Percentiles rank a stretch among this genome's conserved stretches.
Evolutionary conservation across 92 coral and sea anemone genomes (phyloP).

Genomic region (Palythoa heliodiscus): DNA sequence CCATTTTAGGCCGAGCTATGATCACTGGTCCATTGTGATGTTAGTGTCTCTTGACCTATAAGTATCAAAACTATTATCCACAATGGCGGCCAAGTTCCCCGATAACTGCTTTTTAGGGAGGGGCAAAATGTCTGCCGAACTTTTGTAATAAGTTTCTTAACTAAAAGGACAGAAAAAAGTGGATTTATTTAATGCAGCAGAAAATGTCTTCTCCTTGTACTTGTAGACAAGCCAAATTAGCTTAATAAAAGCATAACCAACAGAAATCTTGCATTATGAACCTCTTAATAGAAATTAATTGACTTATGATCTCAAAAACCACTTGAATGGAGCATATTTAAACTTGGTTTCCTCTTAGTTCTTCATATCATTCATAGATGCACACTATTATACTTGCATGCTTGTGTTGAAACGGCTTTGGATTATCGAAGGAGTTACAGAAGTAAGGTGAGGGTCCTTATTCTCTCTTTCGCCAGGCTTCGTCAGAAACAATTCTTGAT

Average conservation of each 20-base stretch:
- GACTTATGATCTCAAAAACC: not conserved
- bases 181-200: not conserved
- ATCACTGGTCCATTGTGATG: slow-evolving; percentile 32
- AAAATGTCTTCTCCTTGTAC: not conserved
- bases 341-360: not conserved
- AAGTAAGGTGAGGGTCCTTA: not conserved
- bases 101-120: slow-evolving; percentile 16
- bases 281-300: slow-evolving; percentile 27
- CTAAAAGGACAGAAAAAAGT: slow-evolving; percentile 16
- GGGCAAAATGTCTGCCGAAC: not conserved
- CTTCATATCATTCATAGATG: not conserved
- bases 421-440: not conserved
- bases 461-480: slow-evolving; percentile 2
- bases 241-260: slow-evolving; percentile 39
- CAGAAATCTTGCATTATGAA: slow-evolving; percentile 16
- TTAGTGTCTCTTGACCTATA: not conserved
- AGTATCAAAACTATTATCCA: not conserved
- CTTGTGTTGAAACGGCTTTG: not conserved
- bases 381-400: not conserved
- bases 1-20: slow-evolving; percentile 13
- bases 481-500: not conserved
- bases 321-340: not conserved
- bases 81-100: slow-evolving; percentile 38
- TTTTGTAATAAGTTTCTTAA: slow-evolving; percentile 11
- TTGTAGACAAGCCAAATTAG: slow-evolving; percentile 26